Conservation (phyloP, 1,140 invertebrate species). For the Lordiphosa clarofinis region DNA sequence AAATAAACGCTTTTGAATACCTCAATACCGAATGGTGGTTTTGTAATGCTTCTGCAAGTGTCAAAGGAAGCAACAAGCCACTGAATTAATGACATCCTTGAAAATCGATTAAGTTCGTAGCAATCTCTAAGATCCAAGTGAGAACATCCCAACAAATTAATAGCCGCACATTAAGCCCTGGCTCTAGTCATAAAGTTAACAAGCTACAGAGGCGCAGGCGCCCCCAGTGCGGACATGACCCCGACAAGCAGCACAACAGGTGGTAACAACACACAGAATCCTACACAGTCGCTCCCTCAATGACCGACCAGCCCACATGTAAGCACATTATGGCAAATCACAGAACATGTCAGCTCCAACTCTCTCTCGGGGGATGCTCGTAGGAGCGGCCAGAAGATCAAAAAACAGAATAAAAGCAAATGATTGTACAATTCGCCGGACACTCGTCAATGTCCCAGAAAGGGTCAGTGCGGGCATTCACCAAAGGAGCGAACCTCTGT, state of each 20-base stretch:
- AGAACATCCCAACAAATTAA: conserved; percentile 29
- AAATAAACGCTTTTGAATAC: too few species aligned
- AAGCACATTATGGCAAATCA: conserved; percentile 33
- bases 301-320: conserved; percentile 41
- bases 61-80: conserved; percentile 10
- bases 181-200: conserved; percentile 20
- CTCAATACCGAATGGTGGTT: conserved; percentile 5
- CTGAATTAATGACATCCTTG: background rate
- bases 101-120: background rate
- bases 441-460: conserved; percentile 53
- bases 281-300: conserved; percentile 17
- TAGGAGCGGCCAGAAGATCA: conserved; percentile 15
- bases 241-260: conserved; percentile 50
- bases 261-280: conserved; percentile 32
- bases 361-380: too few species aligned
- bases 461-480: background rate
- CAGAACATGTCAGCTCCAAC: conserved; percentile 38
- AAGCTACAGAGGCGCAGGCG: conserved; percentile 29
- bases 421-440: conserved; percentile 30
- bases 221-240: conserved; percentile 57
- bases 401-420: conserved; percentile 16
- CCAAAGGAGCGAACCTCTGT: conserved; percentile 4
- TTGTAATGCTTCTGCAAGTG: conserved; percentile 22
- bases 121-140: background rate
- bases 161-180: conserved; percentile 40